phyloP scores from a whole-genome alignment of 2,113 vertebrate genomes.

The Paradoxurus hermaphroditus region DNA sequence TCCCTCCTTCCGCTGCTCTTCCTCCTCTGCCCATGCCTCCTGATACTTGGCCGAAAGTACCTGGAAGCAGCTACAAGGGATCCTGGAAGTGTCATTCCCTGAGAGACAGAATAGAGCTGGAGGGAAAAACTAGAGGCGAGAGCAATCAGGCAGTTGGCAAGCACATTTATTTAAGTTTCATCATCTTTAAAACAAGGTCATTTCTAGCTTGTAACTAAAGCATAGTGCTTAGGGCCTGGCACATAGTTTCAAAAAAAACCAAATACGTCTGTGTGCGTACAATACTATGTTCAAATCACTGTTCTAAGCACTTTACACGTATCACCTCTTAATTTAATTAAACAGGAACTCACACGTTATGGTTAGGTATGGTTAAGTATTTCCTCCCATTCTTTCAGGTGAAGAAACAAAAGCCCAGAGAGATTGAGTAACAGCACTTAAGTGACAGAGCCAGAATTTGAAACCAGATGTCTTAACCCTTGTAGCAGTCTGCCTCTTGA shows the following conservation, averaged over 20 bases:
- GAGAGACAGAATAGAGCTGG: not conserved
- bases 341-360: not conserved
- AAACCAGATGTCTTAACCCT: not conserved
- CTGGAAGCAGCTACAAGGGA: not conserved
- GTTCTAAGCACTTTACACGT: not conserved
- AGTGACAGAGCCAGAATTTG: not conserved
- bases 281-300: not conserved
- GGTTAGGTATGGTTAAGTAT: not conserved
- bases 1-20: not conserved
- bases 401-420: not conserved
- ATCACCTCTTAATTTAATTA: not conserved
- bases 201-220: not conserved
- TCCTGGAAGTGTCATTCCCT: not conserved
- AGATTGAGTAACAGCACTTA: not conserved
- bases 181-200: constrained; percentile 20
- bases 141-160: not conserved
- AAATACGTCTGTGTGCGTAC: not conserved
- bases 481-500: not conserved
- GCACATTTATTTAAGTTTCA: not conserved
- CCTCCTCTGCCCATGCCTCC: not conserved
- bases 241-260: not conserved
- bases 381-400: not conserved
- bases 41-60: not conserved
- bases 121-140: not conserved
- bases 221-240: not conserved